Percentiles rank a stretch among this genome's conserved stretches.
Evolutionary conservation across 1,140 invertebrate species (phyloP).

Genomic region (Cephus cinctus): DNA sequence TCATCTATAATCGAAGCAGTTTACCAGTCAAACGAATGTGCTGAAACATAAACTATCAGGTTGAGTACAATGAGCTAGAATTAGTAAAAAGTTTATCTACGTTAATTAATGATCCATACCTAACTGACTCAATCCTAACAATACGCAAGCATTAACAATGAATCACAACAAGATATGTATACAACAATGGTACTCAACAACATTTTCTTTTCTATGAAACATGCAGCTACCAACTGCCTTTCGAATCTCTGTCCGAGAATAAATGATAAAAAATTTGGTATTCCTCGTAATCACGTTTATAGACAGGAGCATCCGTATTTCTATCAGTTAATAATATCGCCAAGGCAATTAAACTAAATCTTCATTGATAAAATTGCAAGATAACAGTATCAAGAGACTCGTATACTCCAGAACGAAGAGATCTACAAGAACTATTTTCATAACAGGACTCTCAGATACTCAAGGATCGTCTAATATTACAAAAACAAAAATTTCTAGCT

Average conservation of each 20-base stretch:
- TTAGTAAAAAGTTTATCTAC: constrained; percentile 53
- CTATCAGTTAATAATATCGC: no score
- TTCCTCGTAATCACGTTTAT: no score
- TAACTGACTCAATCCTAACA: constrained; percentile 59
- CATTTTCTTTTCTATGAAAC: constrained; percentile 49
- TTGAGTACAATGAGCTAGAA: constrained; percentile 46
- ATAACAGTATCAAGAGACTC: no score
- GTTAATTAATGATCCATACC: constrained; percentile 57
- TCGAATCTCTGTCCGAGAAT: constrained; percentile 39
- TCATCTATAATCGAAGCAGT: constrained; percentile 32
- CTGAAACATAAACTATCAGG: constrained; percentile 51
- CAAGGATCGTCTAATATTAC: no score
- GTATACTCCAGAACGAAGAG: no score
- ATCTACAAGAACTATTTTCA: no score
- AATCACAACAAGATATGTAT: constrained; percentile 59
- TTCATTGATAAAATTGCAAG: no score
- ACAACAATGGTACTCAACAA: constrained; percentile 54
- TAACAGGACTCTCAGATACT: no score
- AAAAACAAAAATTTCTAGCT: no score
- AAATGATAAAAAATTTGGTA: neutral
- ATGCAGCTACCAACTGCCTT: constrained; percentile 50
- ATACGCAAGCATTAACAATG: constrained; percentile 60
- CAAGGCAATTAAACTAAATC: no score
- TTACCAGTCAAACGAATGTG: constrained; percentile 48
- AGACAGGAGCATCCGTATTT: no score